Evolutionary conservation across 2,888 invertebrate species (phyloP), one percentile per base, ranked within the genome.

Genomic region (Lasioglossum morio): DNA sequence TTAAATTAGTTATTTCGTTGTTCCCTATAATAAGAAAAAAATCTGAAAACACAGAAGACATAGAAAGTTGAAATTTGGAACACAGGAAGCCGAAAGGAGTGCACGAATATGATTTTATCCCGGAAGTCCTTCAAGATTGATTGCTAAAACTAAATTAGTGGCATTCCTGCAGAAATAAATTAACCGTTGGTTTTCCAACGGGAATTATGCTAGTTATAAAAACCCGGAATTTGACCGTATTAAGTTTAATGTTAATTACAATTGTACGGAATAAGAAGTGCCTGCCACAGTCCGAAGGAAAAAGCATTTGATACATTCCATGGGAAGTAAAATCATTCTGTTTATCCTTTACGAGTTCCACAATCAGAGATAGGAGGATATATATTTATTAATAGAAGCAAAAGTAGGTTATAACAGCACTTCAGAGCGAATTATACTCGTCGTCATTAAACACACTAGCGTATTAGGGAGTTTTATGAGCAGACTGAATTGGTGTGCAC

Each of bases 391-490:
- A 30, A 63, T 63, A 30, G 63, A 1, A 19, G 1, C 1, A 27
- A 27, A 63, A 63, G 57, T 12, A 57, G 57, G 57, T n/a, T 57
- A 57, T 57, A 57, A 57, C 57, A 57, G 57, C 57, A 57, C 57
- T 57, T 57, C 4, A 4, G 12, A 12, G 4, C n/a, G 57, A 57
- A 63, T 63, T 30, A 30, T 63, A 69, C 37, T 12, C 37, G 23
- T 69, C 10, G 37, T 37, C 69, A 12, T 69, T 37, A 69, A 30
- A 69, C 69, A 23, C 69, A 37, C 34, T 19, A 19, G 30, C 30
- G 34, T 16, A 12, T 4, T 12, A 30, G 5, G 30, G 16, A 30
- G 14, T 30, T 40, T n/a, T 12, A 70, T 23, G 5, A n/a, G 69
- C 69, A 19, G 23, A 23, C 40, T 40, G 40, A 37, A 23, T 23